phyloP scores from a whole-genome alignment of 2,888 invertebrate species.

The Hedya salicella region DNA sequence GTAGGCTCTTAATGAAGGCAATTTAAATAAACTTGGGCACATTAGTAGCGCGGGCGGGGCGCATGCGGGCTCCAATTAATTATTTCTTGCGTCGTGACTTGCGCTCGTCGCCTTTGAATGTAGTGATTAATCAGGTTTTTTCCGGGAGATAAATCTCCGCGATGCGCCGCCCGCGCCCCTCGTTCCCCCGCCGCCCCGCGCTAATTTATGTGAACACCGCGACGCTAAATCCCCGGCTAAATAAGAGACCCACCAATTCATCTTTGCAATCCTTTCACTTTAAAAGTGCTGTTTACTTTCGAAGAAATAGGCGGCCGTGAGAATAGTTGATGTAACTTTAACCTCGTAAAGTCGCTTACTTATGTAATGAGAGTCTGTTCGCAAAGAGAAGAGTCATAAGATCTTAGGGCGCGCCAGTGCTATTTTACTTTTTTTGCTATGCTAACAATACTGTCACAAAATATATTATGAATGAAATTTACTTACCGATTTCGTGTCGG shows the following conservation, averaged over 20 bases:
- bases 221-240: constrained; percentile 7
- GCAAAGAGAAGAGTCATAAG: too few relatives aligned
- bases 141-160: constrained; percentile 65
- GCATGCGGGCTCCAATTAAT: constrained; percentile 61
- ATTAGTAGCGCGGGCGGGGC: constrained; percentile 44
- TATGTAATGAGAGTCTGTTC: too few relatives aligned
- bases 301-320: background rate
- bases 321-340: too few relatives aligned
- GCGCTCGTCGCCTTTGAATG: constrained; percentile 71
- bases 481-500: too few relatives aligned
- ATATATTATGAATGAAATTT: too few relatives aligned
- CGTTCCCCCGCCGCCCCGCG: constrained; percentile 33
- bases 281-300: background rate
- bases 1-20: constrained; percentile 60
- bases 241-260: constrained; percentile 18
- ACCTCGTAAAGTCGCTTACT: too few relatives aligned
- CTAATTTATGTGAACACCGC: constrained; percentile 46
- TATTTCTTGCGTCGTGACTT: constrained; percentile 75
- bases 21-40: constrained; percentile 64
- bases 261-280: constrained; percentile 9
- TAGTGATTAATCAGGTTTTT: constrained; percentile 77
- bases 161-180: constrained; percentile 48
- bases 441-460: too few relatives aligned
- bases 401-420: too few relatives aligned
- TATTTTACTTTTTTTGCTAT: too few relatives aligned